A percentile compares a stretch with the other conserved stretches of the same genome.
These are phyloP conservation scores for Dysdera silvatica DNA, from an alignment of 1,140 invertebrate species.

Conservation along the genomic window DNA sequence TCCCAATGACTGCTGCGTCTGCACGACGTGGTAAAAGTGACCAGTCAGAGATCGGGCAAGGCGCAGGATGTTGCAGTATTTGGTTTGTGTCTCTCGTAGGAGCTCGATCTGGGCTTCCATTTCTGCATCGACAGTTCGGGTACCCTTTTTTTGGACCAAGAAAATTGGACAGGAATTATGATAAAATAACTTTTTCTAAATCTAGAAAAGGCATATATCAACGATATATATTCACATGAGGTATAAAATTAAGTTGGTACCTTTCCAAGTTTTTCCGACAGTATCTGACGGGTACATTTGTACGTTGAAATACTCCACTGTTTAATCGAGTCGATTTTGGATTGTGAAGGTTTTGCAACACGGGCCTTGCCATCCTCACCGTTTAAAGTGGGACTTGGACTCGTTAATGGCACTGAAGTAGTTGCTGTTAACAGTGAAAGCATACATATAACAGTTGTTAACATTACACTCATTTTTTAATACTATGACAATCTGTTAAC, in stretches of 20 bases:
- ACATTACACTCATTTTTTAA: no score
- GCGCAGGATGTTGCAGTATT: slow-evolving; percentile 80
- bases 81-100: slow-evolving; percentile 84
- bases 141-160: slow-evolving; percentile 53
- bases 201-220: background rate
- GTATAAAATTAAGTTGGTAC: slow-evolving; percentile 35
- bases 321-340: slow-evolving; percentile 78
- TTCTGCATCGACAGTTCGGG: slow-evolving; percentile 80
- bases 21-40: slow-evolving; percentile 81
- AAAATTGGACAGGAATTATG: no score
- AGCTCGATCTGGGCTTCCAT: slow-evolving; percentile 86
- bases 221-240: background rate
- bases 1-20: slow-evolving; percentile 69
- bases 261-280: slow-evolving; percentile 91
- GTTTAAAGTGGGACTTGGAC: slow-evolving; percentile 25
- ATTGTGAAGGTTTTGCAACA: slow-evolving; percentile 39
- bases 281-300: slow-evolving; percentile 89
- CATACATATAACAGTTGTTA: no score
- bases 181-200: no score
- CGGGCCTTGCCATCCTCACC: slow-evolving; percentile 21
- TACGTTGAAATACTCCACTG: slow-evolving; percentile 96
- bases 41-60: slow-evolving; percentile 72
- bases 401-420: slow-evolving; percentile 22
- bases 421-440: no score
- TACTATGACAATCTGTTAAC: no score